A percentile compares a stretch with the other conserved stretches of the same genome.
Conservation (phyloP, 2,113 vertebrate species). For the Ciconia stormi region DNA sequence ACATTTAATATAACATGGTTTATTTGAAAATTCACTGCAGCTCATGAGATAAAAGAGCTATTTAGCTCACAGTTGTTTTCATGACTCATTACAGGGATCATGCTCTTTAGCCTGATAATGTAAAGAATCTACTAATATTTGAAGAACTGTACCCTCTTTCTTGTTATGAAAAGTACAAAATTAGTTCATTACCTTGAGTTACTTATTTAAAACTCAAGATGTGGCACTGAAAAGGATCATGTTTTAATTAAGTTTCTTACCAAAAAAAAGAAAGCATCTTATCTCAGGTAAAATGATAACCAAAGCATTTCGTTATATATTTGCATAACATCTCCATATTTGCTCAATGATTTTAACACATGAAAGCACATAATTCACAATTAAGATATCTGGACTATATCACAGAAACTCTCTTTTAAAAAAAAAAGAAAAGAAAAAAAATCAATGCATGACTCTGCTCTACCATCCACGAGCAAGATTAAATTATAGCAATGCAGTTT, state of each 20-base stretch:
- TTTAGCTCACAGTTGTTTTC: background rate
- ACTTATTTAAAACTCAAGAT: background rate
- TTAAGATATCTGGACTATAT: background rate
- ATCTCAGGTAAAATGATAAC: background rate
- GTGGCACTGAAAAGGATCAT: background rate
- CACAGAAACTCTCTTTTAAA: background rate
- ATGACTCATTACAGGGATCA: background rate
- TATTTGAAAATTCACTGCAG: background rate
- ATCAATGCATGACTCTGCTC: background rate
- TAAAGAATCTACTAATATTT: background rate
- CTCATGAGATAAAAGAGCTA: background rate
- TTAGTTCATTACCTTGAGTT: background rate
- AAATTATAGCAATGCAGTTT: background rate
- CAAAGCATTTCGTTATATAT: background rate
- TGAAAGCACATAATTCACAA: background rate
- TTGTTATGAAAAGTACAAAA: background rate
- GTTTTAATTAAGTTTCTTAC: background rate
- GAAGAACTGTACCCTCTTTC: background rate
- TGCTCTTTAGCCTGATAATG: background rate
- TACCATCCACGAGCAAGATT: background rate
- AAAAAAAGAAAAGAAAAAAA: background rate
- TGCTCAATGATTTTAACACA: background rate
- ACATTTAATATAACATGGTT: background rate
- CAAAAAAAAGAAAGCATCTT: background rate
- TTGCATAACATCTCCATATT: background rate